Conservation (phyloP, 1,140 invertebrate genomes). For the Wiebesia pumilae region DNA sequence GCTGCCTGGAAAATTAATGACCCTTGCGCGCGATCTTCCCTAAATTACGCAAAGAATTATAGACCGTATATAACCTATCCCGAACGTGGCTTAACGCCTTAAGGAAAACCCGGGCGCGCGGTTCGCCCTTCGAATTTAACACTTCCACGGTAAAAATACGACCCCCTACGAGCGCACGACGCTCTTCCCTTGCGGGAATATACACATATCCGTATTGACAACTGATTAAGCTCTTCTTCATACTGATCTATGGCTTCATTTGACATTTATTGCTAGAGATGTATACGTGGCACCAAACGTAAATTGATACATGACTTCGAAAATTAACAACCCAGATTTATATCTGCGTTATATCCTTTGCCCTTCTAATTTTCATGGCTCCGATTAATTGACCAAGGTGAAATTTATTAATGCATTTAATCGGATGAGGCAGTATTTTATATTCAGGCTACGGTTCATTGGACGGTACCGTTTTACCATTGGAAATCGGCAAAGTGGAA, state of each 20-base stretch:
- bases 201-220: background rate
- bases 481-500: background rate
- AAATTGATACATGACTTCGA: slow-evolving; percentile 24
- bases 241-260: slow-evolving; percentile 9
- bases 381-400: slow-evolving; percentile 1
- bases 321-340: slow-evolving; percentile 35
- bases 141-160: slow-evolving; percentile 17
- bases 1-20: slow-evolving; percentile 29
- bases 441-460: background rate
- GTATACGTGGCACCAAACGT: background rate
- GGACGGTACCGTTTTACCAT: background rate
- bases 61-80: slow-evolving; percentile 30
- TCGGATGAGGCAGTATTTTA: background rate
- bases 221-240: slow-evolving; percentile 33
- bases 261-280: slow-evolving; percentile 23
- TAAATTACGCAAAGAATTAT: slow-evolving; percentile 46
- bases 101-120: background rate
- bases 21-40: slow-evolving; percentile 32
- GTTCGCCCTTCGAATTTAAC: slow-evolving; percentile 6
- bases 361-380: background rate
- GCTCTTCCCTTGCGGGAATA: background rate
- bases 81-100: slow-evolving; percentile 17
- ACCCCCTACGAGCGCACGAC: background rate
- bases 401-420: slow-evolving; percentile 29
- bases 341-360: background rate